Evolutionary conservation across 2,797 vertebrate species (phyloP).

Genomic region (Sebastes aleutianus): DNA sequence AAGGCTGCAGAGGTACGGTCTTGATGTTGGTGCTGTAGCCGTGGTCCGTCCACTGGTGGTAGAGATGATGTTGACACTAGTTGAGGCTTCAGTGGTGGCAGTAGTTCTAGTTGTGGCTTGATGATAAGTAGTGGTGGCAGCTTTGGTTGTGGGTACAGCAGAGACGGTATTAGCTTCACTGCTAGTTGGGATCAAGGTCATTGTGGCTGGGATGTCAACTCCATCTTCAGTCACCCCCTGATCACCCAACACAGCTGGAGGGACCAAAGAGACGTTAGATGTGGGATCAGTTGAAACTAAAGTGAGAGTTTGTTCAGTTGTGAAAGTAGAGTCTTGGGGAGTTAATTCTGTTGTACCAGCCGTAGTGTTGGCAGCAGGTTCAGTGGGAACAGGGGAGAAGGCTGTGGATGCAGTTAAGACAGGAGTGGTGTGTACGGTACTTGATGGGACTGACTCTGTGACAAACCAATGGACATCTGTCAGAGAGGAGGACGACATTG

Average conservation of each 20-base stretch:
- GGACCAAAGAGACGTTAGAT: conserved; percentile 48
- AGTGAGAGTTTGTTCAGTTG: conserved; percentile 31
- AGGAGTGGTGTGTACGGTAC: conserved; percentile 44
- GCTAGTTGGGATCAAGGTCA: conserved; percentile 64
- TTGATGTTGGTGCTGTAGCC: conserved; percentile 70
- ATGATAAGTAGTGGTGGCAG: conserved; percentile 54
- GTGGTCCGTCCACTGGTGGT: conserved; percentile 54
- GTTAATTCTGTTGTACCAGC: background rate
- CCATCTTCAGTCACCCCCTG: conserved; percentile 63
- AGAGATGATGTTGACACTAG: conserved; percentile 29
- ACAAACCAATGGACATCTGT: conserved; percentile 77
- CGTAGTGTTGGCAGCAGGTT: conserved; percentile 33
- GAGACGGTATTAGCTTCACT: conserved; percentile 50
- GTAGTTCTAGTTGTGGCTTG: conserved; percentile 41
- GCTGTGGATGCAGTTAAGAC: conserved; percentile 51
- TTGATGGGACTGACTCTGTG: conserved; percentile 63
- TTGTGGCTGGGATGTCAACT: conserved; percentile 60
- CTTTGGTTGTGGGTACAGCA: conserved; percentile 46
- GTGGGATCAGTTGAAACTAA: conserved; percentile 43
- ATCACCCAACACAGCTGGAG: conserved; percentile 72
- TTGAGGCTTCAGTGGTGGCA: conserved; percentile 49
- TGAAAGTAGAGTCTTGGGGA: conserved; percentile 15
- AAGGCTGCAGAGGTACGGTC: conserved; percentile 87
- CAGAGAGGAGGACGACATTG: conserved; percentile 45
- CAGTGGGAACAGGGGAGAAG: conserved; percentile 43